phyloP scores from a whole-genome alignment of 2,888 invertebrate genomes.

The Caradrina clavipalpis region DNA sequence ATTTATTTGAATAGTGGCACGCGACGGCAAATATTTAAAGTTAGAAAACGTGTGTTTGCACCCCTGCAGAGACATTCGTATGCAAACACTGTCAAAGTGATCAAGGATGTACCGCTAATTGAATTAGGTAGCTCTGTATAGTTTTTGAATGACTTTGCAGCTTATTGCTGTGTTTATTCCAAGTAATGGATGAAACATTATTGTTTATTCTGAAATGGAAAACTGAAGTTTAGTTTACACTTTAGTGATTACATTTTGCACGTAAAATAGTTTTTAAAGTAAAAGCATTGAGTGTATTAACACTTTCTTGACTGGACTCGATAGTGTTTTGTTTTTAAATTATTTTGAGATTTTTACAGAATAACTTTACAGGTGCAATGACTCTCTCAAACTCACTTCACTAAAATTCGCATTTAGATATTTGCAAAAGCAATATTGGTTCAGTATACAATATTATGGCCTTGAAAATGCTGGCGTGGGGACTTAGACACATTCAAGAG shows the following conservation, averaged over 20 bases:
- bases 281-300: conserved; percentile 12
- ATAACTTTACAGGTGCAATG: too few species aligned
- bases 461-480: too few species aligned
- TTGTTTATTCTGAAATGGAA: conserved; percentile 13
- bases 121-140: conserved; percentile 57
- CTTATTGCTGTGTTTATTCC: conserved; percentile 11
- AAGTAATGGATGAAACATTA: conserved; percentile 28
- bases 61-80: conserved; percentile 68
- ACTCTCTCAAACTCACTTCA: too few species aligned
- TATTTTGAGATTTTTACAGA: too few species aligned
- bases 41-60: conserved; percentile 79
- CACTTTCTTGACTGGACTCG: background rate
- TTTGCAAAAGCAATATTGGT: too few species aligned
- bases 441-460: too few species aligned
- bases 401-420: too few species aligned
- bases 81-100: conserved; percentile 76
- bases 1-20: conserved; percentile 82
- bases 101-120: conserved; percentile 69
- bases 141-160: conserved; percentile 38
- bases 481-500: too few species aligned
- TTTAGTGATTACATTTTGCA: conserved; percentile 5
- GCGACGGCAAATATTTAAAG: conserved; percentile 83
- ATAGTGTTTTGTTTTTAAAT: conserved; percentile 4
- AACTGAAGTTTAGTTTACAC: conserved; percentile 11
- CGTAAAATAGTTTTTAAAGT: conserved; percentile 20